phyloP scores from a whole-genome alignment of 2,113 vertebrate genomes.

The Cryptotis parvus region DNA sequence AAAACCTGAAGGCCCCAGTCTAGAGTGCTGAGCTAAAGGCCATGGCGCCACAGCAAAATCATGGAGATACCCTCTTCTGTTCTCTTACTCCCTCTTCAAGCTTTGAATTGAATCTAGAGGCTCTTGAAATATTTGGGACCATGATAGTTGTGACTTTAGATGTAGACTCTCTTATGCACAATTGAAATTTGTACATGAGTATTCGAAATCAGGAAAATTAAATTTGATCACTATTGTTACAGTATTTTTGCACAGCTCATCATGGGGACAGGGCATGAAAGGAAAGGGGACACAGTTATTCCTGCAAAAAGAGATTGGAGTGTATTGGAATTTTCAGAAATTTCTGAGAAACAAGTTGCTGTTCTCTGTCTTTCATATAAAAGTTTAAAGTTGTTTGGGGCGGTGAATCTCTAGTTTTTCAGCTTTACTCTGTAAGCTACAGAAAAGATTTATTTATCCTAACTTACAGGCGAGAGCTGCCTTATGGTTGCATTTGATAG shows the following conservation, averaged over 20 bases:
- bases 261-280: neutral
- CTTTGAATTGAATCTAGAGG: too few species aligned
- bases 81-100: neutral
- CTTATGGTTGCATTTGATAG: neutral
- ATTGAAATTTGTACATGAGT: neutral
- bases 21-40: too few species aligned
- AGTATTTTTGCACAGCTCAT: neutral
- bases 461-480: neutral
- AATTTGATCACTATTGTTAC: neutral
- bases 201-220: slow-evolving; percentile 44
- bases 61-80: too few species aligned
- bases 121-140: slow-evolving; percentile 1
- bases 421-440: neutral
- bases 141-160: neutral
- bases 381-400: neutral
- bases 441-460: neutral
- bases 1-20: too few species aligned
- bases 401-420: slow-evolving; percentile 39
- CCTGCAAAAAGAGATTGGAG: neutral
- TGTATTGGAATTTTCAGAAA: neutral
- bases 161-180: neutral
- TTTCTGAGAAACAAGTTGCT: slow-evolving; percentile 28
- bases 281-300: neutral
- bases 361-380: slow-evolving; percentile 22
- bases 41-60: too few species aligned